Conservation (phyloP, 2,888 invertebrate genomes). For the Adineta ricciae region DNA sequence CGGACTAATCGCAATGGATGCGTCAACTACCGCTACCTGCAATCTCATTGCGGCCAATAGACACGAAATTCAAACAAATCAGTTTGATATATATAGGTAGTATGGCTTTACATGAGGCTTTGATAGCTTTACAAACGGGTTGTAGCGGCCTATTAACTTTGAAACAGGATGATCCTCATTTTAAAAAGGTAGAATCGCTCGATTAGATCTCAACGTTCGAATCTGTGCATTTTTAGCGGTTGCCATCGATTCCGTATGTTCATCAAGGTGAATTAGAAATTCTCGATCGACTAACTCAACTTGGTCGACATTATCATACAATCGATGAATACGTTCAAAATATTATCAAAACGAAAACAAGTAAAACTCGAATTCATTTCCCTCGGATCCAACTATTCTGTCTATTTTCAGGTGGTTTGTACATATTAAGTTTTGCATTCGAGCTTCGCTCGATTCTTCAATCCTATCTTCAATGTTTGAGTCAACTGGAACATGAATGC, state of each 20-base stretch:
- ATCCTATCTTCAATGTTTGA: background rate
- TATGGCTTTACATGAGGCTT: slow-evolving; percentile 19
- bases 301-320: slow-evolving; percentile 1
- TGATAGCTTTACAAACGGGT: slow-evolving; percentile 11
- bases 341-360: background rate
- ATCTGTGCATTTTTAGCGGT: background rate
- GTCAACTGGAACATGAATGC: slow-evolving; percentile 13
- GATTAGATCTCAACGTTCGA: background rate
- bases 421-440: background rate
- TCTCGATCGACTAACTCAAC: background rate
- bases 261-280: slow-evolving; percentile 21
- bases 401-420: background rate
- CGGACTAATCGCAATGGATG: background rate
- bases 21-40: background rate
- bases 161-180: slow-evolving; percentile 22
- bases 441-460: background rate
- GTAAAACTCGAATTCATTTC: background rate
- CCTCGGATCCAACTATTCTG: background rate
- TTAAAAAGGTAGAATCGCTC: background rate
- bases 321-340: slow-evolving; percentile 18
- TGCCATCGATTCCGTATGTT: background rate
- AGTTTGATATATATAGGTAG: no score
- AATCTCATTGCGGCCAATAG: background rate
- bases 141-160: slow-evolving; percentile 18
- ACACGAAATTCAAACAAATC: no score